Evolutionary conservation across 2,113 vertebrate genomes (phyloP).

Genomic region (Callipepla californica): DNA sequence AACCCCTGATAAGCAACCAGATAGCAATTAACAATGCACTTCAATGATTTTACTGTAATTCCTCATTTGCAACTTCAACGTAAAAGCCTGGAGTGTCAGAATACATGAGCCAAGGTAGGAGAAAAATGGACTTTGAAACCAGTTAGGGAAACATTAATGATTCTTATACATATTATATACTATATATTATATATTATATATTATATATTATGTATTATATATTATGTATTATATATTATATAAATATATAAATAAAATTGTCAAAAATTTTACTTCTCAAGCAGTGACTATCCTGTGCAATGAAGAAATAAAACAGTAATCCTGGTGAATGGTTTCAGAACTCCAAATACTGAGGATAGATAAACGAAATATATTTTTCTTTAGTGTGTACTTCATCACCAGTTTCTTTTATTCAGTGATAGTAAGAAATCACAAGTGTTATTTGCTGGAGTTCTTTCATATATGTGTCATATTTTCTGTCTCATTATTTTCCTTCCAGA

Average conservation of each 20-base stretch:
- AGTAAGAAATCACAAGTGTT: neutral
- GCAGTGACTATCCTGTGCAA: neutral
- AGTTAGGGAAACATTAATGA: neutral
- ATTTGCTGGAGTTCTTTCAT: neutral
- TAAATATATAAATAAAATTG: neutral
- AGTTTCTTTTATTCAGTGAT: neutral
- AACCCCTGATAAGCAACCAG: neutral
- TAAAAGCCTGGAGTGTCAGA: neutral
- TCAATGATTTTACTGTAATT: conserved; percentile 24
- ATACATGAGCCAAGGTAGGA: neutral
- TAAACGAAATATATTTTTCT: neutral
- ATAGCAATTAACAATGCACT: conserved; percentile 18
- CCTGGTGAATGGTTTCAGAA: neutral
- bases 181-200: neutral
- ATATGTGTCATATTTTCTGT: neutral
- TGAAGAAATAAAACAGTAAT: neutral
- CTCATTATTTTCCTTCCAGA: conserved; percentile 13
- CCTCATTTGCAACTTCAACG: neutral
- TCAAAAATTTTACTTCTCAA: neutral
- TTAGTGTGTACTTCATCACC: neutral
- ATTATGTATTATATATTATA: neutral
- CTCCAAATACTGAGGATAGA: neutral
- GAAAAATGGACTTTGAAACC: neutral
- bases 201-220: neutral
- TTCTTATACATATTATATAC: neutral